Evolutionary conservation across 2,113 vertebrate species (phyloP).

Genomic region (Gavialis gangeticus): DNA sequence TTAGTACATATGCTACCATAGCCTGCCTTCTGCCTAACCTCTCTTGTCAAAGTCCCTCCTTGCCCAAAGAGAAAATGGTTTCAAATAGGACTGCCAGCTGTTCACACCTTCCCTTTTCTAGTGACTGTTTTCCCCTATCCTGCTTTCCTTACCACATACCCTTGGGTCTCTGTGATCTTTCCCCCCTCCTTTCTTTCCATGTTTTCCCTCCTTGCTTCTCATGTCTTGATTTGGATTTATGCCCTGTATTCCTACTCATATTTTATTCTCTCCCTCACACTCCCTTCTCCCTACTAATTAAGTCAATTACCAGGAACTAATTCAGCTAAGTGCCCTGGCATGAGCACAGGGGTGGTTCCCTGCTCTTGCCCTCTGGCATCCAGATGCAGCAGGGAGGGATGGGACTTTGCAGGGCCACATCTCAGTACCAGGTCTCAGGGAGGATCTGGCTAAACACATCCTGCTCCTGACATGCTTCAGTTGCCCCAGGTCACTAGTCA

Average conservation of each 20-base stretch:
- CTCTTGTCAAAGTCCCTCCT: neutral
- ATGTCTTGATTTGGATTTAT: too few species aligned
- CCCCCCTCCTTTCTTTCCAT: neutral
- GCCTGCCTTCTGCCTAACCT: neutral
- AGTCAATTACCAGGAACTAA: neutral
- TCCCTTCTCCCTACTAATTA: neutral
- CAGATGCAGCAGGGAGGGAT: neutral
- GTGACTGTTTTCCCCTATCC: neutral
- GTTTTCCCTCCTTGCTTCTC: neutral
- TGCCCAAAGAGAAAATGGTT: neutral
- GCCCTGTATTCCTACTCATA: neutral
- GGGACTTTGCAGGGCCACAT: neutral
- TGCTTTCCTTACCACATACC: neutral
- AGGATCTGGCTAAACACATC: too few species aligned
- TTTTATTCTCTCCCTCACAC: neutral
- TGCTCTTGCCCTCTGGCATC: neutral
- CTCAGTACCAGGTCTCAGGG: neutral
- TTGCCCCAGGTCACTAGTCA: too few species aligned
- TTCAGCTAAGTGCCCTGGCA: neutral
- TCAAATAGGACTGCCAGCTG: neutral
- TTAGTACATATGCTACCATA: too few species aligned
- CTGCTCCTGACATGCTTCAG: too few species aligned
- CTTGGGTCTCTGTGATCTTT: neutral
- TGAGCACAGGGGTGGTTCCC: neutral
- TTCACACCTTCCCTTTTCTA: neutral